Evolutionary conservation across 2,888 invertebrate genomes (phyloP).

Genomic region (Acrobasis consociella): DNA sequence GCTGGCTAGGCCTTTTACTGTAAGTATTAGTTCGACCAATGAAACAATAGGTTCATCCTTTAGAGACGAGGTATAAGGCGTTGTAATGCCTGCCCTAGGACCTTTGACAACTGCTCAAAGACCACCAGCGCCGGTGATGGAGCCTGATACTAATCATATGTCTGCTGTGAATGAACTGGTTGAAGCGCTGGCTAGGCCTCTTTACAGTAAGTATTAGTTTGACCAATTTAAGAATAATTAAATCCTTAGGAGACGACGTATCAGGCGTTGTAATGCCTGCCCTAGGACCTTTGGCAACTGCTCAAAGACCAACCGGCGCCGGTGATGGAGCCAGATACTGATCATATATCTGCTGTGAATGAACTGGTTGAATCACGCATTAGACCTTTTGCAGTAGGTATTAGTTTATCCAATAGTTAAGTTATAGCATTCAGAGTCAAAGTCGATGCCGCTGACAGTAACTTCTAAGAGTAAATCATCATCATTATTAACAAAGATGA

Average conservation of each 20-base stretch:
- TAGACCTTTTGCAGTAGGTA: not conserved
- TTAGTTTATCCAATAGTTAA: not conserved
- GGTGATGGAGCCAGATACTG: constrained; percentile 58
- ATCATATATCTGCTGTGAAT: constrained; percentile 67
- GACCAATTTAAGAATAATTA: not conserved
- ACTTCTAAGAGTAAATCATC: too few species aligned
- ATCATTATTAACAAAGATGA: too few species aligned
- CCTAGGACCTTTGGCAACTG: constrained; percentile 61
- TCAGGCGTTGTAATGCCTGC: constrained; percentile 68
- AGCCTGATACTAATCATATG: constrained; percentile 62
- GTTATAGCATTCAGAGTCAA: not conserved
- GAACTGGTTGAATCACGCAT: constrained; percentile 72
- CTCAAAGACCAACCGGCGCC: constrained; percentile 66
- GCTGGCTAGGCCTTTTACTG: constrained; percentile 73
- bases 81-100: constrained; percentile 70
- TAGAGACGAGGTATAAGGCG: constrained; percentile 71
- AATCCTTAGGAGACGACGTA: constrained; percentile 66
- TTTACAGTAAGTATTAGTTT: constrained; percentile 63
- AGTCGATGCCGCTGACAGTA: too few species aligned
- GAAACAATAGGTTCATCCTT: constrained; percentile 37
- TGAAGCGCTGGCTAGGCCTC: constrained; percentile 71
- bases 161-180: constrained; percentile 72
- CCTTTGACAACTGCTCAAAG: constrained; percentile 56
- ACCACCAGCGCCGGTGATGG: constrained; percentile 64
- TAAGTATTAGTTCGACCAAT: constrained; percentile 41